Evolutionary conservation across 2,888 invertebrate species (phyloP).

Genomic region (Tuberolachnus salignus): DNA sequence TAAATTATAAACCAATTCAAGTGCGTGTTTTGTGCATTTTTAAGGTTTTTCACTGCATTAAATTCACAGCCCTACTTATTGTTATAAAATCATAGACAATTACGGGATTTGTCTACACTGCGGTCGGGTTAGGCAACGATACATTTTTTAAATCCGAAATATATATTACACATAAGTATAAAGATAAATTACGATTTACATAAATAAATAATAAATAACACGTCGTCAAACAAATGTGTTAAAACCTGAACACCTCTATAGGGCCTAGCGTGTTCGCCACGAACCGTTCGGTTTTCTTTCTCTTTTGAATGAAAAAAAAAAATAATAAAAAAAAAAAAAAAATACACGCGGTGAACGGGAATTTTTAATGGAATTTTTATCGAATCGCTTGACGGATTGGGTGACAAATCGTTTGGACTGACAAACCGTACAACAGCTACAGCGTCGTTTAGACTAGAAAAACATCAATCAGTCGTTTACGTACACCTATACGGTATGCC

Average conservation of each 20-base stretch:
- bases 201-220: constrained; percentile 3
- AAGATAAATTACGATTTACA: too few relatives aligned
- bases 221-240: neutral
- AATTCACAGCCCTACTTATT: too few relatives aligned
- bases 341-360: neutral
- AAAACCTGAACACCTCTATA: neutral
- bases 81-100: too few relatives aligned
- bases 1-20: too few relatives aligned
- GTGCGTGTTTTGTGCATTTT: too few relatives aligned
- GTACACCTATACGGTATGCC: too few relatives aligned
- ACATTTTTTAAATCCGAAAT: too few relatives aligned
- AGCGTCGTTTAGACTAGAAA: too few relatives aligned
- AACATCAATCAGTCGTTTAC: neutral
- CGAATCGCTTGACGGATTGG: neutral
- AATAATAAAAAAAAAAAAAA: neutral
- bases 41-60: too few relatives aligned
- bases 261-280: neutral
- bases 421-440: neutral
- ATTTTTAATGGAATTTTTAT: constrained; percentile 28
- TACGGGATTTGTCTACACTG: too few relatives aligned
- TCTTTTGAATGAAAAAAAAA: neutral
- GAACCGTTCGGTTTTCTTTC: neutral
- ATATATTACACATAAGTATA: too few relatives aligned
- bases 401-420: constrained; percentile 8
- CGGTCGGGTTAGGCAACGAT: too few relatives aligned